Evolutionary conservation across 2,888 invertebrate species (phyloP).

Genomic region (Meloe dianella): DNA sequence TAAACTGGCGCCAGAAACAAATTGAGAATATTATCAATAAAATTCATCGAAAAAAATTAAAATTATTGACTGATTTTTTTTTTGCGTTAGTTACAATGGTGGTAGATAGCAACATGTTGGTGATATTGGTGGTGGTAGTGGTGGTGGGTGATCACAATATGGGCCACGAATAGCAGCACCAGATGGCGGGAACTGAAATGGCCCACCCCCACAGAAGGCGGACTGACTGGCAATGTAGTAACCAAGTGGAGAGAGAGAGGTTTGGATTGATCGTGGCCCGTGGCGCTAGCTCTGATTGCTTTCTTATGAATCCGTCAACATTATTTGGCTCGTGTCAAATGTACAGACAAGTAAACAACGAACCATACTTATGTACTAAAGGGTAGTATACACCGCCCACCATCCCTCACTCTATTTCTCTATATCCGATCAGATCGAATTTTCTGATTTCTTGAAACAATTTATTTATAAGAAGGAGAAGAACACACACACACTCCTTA

Average conservation of each 20-base stretch:
- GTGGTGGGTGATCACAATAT: conserved; percentile 23
- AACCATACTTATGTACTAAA: conserved; percentile 6
- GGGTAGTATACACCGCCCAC: neutral
- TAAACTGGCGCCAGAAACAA: conserved; percentile 26
- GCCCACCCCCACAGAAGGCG: conserved; percentile 32
- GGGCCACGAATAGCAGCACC: conserved; percentile 28
- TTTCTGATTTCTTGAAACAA: neutral
- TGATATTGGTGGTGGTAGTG: neutral
- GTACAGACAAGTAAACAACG: conserved; percentile 8
- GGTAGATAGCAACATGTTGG: neutral
- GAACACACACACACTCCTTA: neutral
- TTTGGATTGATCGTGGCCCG: conserved; percentile 45
- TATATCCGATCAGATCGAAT: neutral
- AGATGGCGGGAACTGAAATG: conserved; percentile 30
- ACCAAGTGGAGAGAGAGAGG: conserved; percentile 27
- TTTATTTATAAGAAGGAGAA: neutral
- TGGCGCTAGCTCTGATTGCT: conserved; percentile 57
- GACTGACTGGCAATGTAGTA: conserved; percentile 22
- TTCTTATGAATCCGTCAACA: conserved; percentile 57
- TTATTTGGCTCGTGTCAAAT: conserved; percentile 25
- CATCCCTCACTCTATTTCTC: neutral
- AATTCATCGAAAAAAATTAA: too few species aligned
- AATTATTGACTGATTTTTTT: too few species aligned
- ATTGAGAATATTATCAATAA: conserved; percentile 10
- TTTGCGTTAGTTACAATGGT: neutral